phyloP scores from a whole-genome alignment of 92 coral and sea anemone species.

The Micromussa lordhowensis region DNA sequence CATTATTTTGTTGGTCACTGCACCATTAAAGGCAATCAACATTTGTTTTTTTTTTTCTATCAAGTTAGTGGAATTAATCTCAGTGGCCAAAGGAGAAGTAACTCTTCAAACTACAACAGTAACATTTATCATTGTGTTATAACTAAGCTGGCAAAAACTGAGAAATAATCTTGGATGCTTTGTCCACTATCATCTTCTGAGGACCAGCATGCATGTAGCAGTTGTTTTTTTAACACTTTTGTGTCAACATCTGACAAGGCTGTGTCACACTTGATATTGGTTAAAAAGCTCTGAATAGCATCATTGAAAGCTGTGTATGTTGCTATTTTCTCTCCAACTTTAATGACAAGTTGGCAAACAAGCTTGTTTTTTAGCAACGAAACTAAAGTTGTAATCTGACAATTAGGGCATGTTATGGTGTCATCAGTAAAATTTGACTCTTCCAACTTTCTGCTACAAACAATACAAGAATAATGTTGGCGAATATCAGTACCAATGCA shows the following conservation, averaged over 20 bases:
- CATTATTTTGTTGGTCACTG: no score
- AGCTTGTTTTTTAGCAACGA: constrained; percentile 39
- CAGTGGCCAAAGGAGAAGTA: constrained; percentile 17
- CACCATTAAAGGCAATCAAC: no score
- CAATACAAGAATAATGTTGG: constrained; percentile 46
- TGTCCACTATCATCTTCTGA: no score
- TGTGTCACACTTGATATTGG: constrained; percentile 24
- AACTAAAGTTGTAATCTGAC: constrained; percentile 30
- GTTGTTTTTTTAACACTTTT: constrained; percentile 1
- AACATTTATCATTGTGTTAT: constrained; percentile 7
- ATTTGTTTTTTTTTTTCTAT: no score
- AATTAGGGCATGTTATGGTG: neutral
- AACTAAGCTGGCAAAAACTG: no score
- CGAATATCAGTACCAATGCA: no score
- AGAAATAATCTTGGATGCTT: no score
- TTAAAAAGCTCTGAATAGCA: constrained; percentile 35
- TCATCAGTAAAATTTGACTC: constrained; percentile 35
- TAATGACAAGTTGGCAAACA: no score
- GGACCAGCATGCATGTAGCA: constrained; percentile 36
- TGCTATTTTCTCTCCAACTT: no score
- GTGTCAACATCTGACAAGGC: constrained; percentile 27
- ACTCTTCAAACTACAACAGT: constrained; percentile 4
- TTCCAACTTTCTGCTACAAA: constrained; percentile 43
- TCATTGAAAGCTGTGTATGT: constrained; percentile 46
- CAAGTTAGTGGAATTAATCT: constrained; percentile 13